These are phyloP conservation scores for Cheilosia impressa DNA, from an alignment of 2,888 invertebrate species.

Conservation along the genomic window DNA sequence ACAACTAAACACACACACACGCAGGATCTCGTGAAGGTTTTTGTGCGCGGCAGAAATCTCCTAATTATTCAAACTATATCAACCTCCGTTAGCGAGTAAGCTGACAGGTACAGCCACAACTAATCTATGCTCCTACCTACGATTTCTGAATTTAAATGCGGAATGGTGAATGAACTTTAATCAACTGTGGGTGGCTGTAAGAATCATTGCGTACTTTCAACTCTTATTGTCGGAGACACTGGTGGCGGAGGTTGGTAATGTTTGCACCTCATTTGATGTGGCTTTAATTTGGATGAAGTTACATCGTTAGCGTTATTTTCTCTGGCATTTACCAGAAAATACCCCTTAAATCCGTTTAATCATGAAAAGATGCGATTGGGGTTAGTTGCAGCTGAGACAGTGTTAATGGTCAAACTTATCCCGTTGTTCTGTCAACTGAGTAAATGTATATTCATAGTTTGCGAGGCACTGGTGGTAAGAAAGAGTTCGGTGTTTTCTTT, in stretches of 20 bases:
- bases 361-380: neutral
- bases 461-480: neutral
- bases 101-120: slow-evolving; percentile 45
- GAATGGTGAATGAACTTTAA: slow-evolving; percentile 73
- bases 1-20: slow-evolving; percentile 27
- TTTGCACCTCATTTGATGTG: slow-evolving; percentile 54
- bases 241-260: neutral
- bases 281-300: slow-evolving; percentile 59
- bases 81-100: slow-evolving; percentile 18
- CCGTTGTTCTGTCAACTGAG: slow-evolving; percentile 51
- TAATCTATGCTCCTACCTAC: slow-evolving; percentile 20
- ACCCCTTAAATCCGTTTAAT: slow-evolving; percentile 43
- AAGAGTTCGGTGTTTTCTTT: no score
- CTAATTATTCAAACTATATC: slow-evolving; percentile 66
- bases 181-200: slow-evolving; percentile 51
- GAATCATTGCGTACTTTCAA: slow-evolving; percentile 36
- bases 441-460: neutral
- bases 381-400: slow-evolving; percentile 3
- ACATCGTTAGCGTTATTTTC: slow-evolving; percentile 60
- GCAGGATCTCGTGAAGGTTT: slow-evolving; percentile 1
- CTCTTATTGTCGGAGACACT: slow-evolving; percentile 21
- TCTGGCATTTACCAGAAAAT: slow-evolving; percentile 41
- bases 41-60: slow-evolving; percentile 13
- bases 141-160: slow-evolving; percentile 69
- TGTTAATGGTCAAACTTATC: slow-evolving; percentile 25